phyloP scores from a whole-genome alignment of 1,140 invertebrate genomes.

The Glossosoma conforme region DNA sequence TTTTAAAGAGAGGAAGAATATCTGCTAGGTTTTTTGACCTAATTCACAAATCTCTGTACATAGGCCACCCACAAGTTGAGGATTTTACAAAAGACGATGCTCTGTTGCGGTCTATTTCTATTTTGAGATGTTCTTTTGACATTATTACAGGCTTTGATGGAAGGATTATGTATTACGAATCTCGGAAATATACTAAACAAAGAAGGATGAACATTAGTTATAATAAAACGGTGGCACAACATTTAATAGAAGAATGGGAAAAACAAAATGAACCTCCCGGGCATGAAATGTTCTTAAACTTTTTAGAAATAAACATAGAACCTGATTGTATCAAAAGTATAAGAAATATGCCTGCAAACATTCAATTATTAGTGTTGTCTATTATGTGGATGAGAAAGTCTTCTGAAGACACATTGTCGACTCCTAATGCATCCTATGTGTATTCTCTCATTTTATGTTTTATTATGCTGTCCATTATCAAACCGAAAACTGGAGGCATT shows the following conservation, averaged over 20 bases:
- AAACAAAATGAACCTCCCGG: slow-evolving; percentile 8
- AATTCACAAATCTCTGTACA: slow-evolving; percentile 43
- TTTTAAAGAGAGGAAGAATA: slow-evolving; percentile 27
- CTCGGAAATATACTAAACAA: slow-evolving; percentile 15
- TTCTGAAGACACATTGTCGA: slow-evolving; percentile 35
- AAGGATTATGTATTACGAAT: slow-evolving; percentile 38
- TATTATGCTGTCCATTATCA: slow-evolving; percentile 57
- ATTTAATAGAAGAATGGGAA: slow-evolving; percentile 6
- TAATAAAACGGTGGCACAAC: neutral
- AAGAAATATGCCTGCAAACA: slow-evolving; percentile 51
- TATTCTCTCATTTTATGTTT: slow-evolving; percentile 57
- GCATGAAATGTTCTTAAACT: slow-evolving; percentile 39
- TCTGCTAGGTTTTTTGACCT: slow-evolving; percentile 31
- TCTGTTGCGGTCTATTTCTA: slow-evolving; percentile 55
- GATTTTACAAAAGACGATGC: slow-evolving; percentile 55
- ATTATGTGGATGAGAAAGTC: slow-evolving; percentile 64
- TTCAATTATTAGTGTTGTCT: slow-evolving; percentile 58
- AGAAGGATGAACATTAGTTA: slow-evolving; percentile 6
- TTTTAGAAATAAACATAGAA: slow-evolving; percentile 47
- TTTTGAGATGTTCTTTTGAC: slow-evolving; percentile 63
- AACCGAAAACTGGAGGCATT: slow-evolving; percentile 53
- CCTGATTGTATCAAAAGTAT: slow-evolving; percentile 40
- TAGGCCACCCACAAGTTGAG: slow-evolving; percentile 71
- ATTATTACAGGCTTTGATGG: slow-evolving; percentile 49
- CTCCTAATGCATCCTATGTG: slow-evolving; percentile 49